Conservation (phyloP, 2,888 invertebrate species). For the Frankliniella intonsa region DNA sequence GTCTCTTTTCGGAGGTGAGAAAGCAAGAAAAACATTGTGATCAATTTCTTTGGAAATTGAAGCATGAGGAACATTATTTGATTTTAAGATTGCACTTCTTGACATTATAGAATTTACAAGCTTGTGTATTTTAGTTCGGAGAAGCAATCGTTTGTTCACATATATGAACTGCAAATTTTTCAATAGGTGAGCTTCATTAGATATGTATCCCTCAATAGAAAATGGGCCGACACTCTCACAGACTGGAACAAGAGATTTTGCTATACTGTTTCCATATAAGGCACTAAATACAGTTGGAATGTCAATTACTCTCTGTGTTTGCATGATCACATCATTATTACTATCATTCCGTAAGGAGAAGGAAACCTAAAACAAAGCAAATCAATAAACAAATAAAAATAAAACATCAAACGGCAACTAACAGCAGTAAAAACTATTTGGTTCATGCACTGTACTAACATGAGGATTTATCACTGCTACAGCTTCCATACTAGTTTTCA, state of each 20-base stretch:
- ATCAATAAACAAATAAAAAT: constrained; percentile 24
- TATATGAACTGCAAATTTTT: constrained; percentile 59
- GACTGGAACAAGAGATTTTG: constrained; percentile 42
- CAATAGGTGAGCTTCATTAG: constrained; percentile 48
- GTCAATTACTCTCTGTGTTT: constrained; percentile 53
- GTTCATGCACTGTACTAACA: constrained; percentile 42
- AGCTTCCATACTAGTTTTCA: constrained; percentile 56
- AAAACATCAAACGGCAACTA: neutral
- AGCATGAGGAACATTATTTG: constrained; percentile 6
- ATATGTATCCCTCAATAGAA: constrained; percentile 55
- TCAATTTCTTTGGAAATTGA: constrained; percentile 32
- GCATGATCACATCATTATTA: constrained; percentile 55
- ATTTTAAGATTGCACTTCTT: constrained; percentile 36
- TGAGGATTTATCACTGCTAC: constrained; percentile 61
- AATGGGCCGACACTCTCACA: constrained; percentile 41
- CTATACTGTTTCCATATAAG: constrained; percentile 48
- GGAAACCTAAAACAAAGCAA: constrained; percentile 47
- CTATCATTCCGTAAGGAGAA: constrained; percentile 65
- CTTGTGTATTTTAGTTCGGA: constrained; percentile 52
- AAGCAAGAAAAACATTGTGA: neutral
- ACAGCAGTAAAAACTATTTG: neutral
- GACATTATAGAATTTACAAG: constrained; percentile 46
- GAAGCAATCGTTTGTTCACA: constrained; percentile 58
- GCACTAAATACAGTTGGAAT: constrained; percentile 45
- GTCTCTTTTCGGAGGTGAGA: constrained; percentile 29